Base-by-base conservation (phyloP, 2,888 invertebrate genomes). In the Pachymerium ferrugineum region DNA sequence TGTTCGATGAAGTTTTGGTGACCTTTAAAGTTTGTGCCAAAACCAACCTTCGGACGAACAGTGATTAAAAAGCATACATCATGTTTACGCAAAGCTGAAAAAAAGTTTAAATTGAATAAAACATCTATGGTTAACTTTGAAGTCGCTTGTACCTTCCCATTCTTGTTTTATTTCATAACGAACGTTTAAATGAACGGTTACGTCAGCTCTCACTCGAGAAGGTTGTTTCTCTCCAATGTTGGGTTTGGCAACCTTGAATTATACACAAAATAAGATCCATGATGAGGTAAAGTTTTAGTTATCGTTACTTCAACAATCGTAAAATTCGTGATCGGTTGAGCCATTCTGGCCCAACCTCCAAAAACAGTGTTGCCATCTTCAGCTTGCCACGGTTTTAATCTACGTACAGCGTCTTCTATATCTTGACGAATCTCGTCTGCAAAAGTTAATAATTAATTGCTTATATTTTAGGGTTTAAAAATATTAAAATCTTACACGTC, bases 261-360 rank as follows among this genome's bases (percentile, higher is more conserved):
- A 28, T 25, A 30, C 10, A 6, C 14, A 19, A 4, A n/a, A 28
- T 67, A 12, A 67, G 29, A 28, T 14, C 12, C 14, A 3, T 67
- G 10, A 10, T 29, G 5, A 67, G 22, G 14, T 1, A 67, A 19
- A 19, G 10, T 6, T 29, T 29, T 29, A 12, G 31, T 30, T 14
- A 38, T 33, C 8, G 12, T 47, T 8, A 97, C 96, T 84, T 98
- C 97, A 0, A 97, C 94, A 0, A 98, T 93, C 1, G 92, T 91
- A 83, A 99, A 98, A 75, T 90, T 89, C 8, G 90, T 87, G 74
- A 99, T 91, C 0, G 97, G 94, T 79, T 97, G 91, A 0, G 98
- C 98, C 98, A 99, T 99, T 76, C 98, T 87, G 0, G 98, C 97
- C 98, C 99, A 99, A 1, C 99, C 99, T 14, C 97, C 97, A 84